Evolutionary conservation across 1,140 invertebrate genomes (phyloP).

Genomic region (Drosophila ficusphila): DNA sequence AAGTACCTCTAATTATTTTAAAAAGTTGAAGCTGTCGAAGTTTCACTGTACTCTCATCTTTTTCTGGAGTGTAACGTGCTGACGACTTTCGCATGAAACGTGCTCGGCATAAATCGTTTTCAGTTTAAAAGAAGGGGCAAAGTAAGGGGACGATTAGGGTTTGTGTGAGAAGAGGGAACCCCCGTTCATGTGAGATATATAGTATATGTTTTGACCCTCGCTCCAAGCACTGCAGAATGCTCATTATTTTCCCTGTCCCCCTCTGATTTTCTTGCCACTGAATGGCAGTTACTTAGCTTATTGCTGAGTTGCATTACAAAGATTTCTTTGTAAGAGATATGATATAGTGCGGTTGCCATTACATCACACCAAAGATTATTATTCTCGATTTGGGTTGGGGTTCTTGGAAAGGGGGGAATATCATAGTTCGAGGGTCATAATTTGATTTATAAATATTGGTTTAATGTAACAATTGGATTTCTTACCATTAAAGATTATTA

Average conservation of each 20-base stretch:
- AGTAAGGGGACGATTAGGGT: slow-evolving; percentile 9
- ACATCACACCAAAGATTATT: slow-evolving; percentile 13
- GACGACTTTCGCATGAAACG: slow-evolving; percentile 68
- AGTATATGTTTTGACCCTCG: slow-evolving; percentile 37
- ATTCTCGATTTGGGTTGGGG: slow-evolving; percentile 27
- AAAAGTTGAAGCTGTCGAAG: slow-evolving; percentile 2
- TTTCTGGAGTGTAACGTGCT: slow-evolving; percentile 59
- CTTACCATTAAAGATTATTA: no score
- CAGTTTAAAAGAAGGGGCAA: background rate
- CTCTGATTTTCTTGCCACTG: slow-evolving; percentile 16
- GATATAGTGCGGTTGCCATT: slow-evolving; percentile 25
- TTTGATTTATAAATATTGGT: background rate
- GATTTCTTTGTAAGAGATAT: slow-evolving; percentile 35
- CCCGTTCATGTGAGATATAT: slow-evolving; percentile 23
- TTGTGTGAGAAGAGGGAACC: slow-evolving; percentile 3
- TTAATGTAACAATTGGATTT: no score
- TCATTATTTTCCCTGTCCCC: slow-evolving; percentile 11
- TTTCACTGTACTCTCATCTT: slow-evolving; percentile 15
- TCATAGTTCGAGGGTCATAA: background rate
- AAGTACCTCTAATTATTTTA: background rate
- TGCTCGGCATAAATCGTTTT: slow-evolving; percentile 62
- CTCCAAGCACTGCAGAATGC: slow-evolving; percentile 21
- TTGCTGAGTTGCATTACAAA: slow-evolving; percentile 47
- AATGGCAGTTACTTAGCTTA: slow-evolving; percentile 42
- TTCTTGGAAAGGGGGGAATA: slow-evolving; percentile 4